phyloP scores from a whole-genome alignment of 2,888 invertebrate species.

The Augiades crinisus region DNA sequence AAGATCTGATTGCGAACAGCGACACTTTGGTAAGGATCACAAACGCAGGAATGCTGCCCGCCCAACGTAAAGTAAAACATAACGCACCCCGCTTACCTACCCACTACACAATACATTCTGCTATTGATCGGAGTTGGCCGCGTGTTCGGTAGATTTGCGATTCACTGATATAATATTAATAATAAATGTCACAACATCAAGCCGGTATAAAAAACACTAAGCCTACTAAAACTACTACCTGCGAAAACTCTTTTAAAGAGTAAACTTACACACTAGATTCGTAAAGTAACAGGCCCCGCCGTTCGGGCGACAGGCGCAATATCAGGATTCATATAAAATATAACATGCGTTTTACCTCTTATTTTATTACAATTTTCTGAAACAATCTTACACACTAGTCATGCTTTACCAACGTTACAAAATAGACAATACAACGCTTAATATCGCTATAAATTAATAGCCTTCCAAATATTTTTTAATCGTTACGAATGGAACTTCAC shows the following conservation, averaged over 20 bases:
- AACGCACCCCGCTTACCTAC: conserved; percentile 46
- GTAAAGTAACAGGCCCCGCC: conserved; percentile 69
- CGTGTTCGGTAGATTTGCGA: conserved; percentile 63
- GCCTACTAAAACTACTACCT: conserved; percentile 80
- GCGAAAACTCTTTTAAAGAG: conserved; percentile 81
- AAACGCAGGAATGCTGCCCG: conserved; percentile 57
- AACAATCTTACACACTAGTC: conserved; percentile 71
- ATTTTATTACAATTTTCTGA: conserved; percentile 80
- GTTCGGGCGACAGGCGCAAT: conserved; percentile 48
- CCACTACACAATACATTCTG: conserved; percentile 80
- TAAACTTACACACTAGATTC: conserved; percentile 73
- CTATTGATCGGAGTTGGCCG: conserved; percentile 70
- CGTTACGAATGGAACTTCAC: conserved; percentile 69
- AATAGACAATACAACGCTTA: conserved; percentile 77
- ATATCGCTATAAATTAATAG: conserved; percentile 69
- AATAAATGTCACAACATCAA: conserved; percentile 81
- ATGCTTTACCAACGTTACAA: conserved; percentile 71
- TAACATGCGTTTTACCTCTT: conserved; percentile 68
- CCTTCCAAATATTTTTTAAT: conserved; percentile 59
- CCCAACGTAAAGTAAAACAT: conserved; percentile 49
- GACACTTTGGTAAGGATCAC: conserved; percentile 76
- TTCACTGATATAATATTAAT: conserved; percentile 68
- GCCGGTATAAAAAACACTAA: conserved; percentile 82
- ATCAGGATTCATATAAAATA: conserved; percentile 75
- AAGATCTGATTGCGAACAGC: conserved; percentile 78